Base-by-base conservation (phyloP, 2,113 vertebrate species). In the Calonectris borealis region DNA sequence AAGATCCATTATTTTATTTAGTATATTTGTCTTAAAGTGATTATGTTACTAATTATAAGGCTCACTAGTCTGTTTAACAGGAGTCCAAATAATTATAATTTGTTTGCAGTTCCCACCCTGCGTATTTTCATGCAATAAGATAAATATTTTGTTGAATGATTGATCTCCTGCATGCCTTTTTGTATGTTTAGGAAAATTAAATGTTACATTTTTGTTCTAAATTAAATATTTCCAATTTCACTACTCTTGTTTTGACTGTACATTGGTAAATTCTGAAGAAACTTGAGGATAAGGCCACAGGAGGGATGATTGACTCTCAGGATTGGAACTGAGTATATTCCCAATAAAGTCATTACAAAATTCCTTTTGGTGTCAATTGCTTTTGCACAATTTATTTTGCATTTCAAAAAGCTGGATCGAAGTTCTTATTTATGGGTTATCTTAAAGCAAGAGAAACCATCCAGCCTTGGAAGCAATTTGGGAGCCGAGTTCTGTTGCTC, bases 21-120 rank as follows among this genome's bases (percentile, higher is more conserved):
- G 65, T 87, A 19, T 93, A 69, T 95, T 96, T 97, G 96, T 96
- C 94, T 97, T 96, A 93, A 96, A 96, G 93, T 86, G 90, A 94
- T 97, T 97, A 94, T 90, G 79, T 72, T 90, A 14, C 83, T 93
- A 96, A 95, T 97, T 97, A 96, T 72, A 82, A 94, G 92, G 92
- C 95, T 97, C 94, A 94, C 87, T 97, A 96, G 80, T 90, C 92
- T 93, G 84, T 95, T 97, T 95, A 97, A 94, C 68, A 58, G 57
- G 88, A 96, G 93, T 91, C 90, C 93, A 88, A 94, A 92, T 92
- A 95, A 97, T 95, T 83, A 54, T n/a, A 86, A 95, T 82, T 95
- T 94, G 60, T 94, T 97, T 94, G 90, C 68, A n/a, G 60, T 90
- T 94, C 62, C 68, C 66, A 88, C 90, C 94, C 92, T 82, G 79